Conservation (phyloP, 2,113 vertebrate species). For the Paraplagusia blochii region DNA sequence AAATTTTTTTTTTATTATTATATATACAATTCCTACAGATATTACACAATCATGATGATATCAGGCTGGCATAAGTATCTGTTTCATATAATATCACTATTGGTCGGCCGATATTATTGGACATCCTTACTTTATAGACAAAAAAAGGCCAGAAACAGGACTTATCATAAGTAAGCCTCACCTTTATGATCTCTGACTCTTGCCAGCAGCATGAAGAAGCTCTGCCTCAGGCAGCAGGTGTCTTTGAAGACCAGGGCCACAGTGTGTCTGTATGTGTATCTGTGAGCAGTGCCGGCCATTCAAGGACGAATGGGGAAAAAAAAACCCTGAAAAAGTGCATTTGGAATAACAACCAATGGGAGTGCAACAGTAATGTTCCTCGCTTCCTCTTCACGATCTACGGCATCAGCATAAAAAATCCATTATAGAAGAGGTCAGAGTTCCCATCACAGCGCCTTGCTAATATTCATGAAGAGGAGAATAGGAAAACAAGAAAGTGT, state of each 20-base stretch:
- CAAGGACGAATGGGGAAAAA: neutral
- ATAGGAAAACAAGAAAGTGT: neutral
- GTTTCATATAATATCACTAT: no score
- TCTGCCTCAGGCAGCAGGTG: conserved; percentile 24
- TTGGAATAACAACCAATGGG: conserved; percentile 4
- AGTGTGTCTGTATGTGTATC: neutral
- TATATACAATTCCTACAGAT: no score
- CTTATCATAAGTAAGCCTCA: conserved; percentile 1
- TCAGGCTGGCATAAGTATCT: no score
- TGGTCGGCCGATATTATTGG: no score
- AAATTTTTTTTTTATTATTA: no score
- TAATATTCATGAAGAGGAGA: conserved; percentile 12
- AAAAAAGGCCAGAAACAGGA: no score
- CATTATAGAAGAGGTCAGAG: conserved; percentile 16
- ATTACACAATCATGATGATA: no score
- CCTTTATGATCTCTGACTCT: conserved; percentile 33
- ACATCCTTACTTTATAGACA: no score
- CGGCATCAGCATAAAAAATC: conserved; percentile 13
- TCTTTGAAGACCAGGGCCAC: conserved; percentile 23
- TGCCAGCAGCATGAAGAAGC: conserved; percentile 15
- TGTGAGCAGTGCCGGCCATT: neutral
- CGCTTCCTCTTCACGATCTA: conserved; percentile 2
- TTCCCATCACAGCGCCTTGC: conserved; percentile 5
- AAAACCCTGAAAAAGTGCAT: conserved; percentile 3
- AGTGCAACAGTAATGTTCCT: neutral